Conservation (phyloP, 2,113 vertebrate species). For the Mixornis gularis region DNA sequence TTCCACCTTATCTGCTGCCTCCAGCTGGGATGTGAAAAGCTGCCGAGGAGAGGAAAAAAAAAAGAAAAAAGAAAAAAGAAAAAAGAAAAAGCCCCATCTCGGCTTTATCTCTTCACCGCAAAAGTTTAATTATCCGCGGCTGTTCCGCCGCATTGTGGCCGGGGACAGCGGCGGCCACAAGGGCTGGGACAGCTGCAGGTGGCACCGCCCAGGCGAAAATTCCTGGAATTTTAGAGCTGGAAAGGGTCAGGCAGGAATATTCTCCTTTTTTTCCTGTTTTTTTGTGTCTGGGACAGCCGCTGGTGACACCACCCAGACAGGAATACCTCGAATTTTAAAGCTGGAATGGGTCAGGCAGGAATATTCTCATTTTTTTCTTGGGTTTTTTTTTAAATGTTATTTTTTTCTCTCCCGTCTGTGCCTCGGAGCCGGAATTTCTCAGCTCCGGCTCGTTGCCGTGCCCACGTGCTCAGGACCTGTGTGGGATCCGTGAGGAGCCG, state of each 20-base stretch:
- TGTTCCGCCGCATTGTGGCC: background rate
- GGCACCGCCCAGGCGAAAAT: accelerated
- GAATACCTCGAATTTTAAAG: too few relatives aligned
- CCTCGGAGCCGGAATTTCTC: background rate
- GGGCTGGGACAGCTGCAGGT: accelerated
- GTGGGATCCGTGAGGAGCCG: background rate
- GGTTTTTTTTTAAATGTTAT: too few relatives aligned
- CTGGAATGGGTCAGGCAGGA: too few relatives aligned
- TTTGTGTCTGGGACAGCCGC: background rate
- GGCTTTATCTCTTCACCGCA: constrained; percentile 21
- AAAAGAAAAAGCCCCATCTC: constrained; percentile 3
- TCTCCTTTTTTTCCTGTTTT: background rate
- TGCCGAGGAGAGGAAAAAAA: background rate
- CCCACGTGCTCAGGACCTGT: background rate
- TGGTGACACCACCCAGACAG: too few relatives aligned
- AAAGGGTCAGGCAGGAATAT: background rate
- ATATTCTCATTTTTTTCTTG: too few relatives aligned
- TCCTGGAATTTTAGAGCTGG: background rate
- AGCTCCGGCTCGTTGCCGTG: background rate
- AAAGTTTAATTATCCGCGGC: constrained; percentile 56
- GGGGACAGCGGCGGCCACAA: background rate
- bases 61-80: background rate
- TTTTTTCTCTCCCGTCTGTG: background rate
- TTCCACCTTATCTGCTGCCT: constrained; percentile 61
- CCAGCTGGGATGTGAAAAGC: constrained; percentile 53